Evolutionary conservation across 30 jellyfish, hydroid and myxozoan species (phyloP).

Genomic region (Chironex yamaguchii): DNA sequence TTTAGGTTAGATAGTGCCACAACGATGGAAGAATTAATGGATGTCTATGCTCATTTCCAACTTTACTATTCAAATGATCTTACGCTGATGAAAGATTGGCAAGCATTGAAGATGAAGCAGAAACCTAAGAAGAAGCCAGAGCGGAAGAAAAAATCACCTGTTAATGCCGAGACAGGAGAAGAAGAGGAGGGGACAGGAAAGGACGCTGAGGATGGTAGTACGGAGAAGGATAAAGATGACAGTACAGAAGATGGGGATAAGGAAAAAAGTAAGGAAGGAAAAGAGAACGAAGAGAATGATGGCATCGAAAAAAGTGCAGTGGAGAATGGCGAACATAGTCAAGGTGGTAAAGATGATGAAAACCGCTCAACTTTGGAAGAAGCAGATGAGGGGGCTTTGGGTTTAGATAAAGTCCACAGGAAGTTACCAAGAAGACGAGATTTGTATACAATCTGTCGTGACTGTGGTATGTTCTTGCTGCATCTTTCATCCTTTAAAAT

Average conservation of each 20-base stretch:
- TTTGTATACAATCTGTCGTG: constrained; percentile 84
- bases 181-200: constrained; percentile 6
- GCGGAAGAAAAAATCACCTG: not conserved
- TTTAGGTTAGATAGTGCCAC: constrained; percentile 82
- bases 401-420: constrained; percentile 44
- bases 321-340: constrained; percentile 34
- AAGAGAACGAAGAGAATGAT: constrained; percentile 26
- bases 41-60: constrained; percentile 90
- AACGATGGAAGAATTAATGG: constrained; percentile 92
- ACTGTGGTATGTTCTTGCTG: constrained; percentile 68
- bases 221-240: constrained; percentile 13
- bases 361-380: constrained; percentile 63
- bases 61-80: constrained; percentile 84
- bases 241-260: not conserved
- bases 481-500: no score
- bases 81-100: constrained; percentile 86
- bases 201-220: constrained; percentile 42
- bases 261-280: not conserved
- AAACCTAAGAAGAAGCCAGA: constrained; percentile 21
- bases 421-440: constrained; percentile 91
- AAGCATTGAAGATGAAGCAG: constrained; percentile 28
- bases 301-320: constrained; percentile 2
- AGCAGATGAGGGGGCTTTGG: constrained; percentile 50
- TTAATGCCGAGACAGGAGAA: constrained; percentile 15
- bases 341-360: constrained; percentile 60